Percentiles rank a stretch among this genome's conserved stretches.
phyloP scores from a whole-genome alignment of 2,113 vertebrate species.

The Fregetta grallaria region DNA sequence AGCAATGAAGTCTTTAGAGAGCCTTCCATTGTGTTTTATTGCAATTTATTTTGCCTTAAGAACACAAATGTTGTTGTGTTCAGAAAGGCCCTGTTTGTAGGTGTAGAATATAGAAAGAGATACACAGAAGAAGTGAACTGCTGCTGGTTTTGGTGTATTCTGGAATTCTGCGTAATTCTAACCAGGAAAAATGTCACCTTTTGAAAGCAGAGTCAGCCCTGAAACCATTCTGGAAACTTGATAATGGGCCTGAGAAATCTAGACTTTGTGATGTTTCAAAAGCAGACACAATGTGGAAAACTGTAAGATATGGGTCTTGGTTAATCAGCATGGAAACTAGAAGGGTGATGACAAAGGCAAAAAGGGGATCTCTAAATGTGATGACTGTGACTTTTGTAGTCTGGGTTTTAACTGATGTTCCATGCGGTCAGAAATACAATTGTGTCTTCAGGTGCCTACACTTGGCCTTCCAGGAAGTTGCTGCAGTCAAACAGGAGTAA shows the following conservation, averaged over 20 bases:
- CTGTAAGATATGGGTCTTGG: background rate
- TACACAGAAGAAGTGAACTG: background rate
- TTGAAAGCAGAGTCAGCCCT: background rate
- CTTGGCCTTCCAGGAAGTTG: background rate
- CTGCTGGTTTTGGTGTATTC: background rate
- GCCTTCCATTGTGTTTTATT: background rate
- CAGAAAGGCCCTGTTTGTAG: background rate
- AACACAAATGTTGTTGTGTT: background rate
- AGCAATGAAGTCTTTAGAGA: background rate
- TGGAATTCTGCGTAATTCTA: background rate
- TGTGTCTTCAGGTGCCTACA: background rate
- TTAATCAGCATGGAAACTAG: background rate
- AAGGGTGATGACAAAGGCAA: background rate
- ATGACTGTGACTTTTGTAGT: background rate
- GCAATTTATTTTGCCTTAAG: background rate
- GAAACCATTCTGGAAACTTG: background rate
- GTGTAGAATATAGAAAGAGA: background rate
- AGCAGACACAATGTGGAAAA: background rate
- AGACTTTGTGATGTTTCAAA: background rate
- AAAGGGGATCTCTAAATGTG: background rate
- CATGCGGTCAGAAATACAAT: background rate
- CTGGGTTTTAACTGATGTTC: background rate
- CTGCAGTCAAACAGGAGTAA: background rate
- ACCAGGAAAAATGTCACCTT: background rate
- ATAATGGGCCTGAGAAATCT: background rate